phyloP scores from a whole-genome alignment of 2,797 vertebrate genomes.

The Falco cherrug region DNA sequence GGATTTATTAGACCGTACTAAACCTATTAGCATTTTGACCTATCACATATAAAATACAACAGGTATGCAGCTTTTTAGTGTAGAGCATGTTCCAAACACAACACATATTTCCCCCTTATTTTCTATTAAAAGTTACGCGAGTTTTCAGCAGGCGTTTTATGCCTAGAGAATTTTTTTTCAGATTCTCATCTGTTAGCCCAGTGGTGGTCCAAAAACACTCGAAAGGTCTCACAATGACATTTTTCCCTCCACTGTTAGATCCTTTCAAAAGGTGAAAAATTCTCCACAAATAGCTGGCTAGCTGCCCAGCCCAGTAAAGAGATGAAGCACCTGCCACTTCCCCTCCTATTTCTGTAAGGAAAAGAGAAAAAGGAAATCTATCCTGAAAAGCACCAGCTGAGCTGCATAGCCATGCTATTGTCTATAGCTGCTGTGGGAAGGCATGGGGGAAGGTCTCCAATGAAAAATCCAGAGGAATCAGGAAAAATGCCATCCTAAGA shows the following conservation, averaged over 20 bases:
- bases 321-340: not conserved
- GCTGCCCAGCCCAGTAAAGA: not conserved
- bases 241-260: not conserved
- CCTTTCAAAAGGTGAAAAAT: not conserved
- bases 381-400: not conserved
- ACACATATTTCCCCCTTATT: not conserved
- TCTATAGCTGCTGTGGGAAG: not conserved
- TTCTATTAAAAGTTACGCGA: not conserved
- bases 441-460: not conserved
- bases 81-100: not conserved
- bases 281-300: not conserved
- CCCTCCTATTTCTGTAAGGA: not conserved
- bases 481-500: not conserved
- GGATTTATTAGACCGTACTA: slow-evolving; percentile 3
- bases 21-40: slow-evolving; percentile 33
- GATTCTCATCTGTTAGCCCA: not conserved
- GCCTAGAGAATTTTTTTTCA: not conserved
- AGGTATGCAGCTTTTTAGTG: not conserved
- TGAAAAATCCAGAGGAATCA: not conserved
- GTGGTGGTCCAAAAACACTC: not conserved
- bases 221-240: not conserved
- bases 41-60: slow-evolving; percentile 9
- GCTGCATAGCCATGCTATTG: not conserved
- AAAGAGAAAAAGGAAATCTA: not conserved
- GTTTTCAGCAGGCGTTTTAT: not conserved